Percentiles rank a stretch among this genome's conserved stretches.
Conservation (phyloP, 1,140 invertebrate species). For the Cephus cinctus region DNA sequence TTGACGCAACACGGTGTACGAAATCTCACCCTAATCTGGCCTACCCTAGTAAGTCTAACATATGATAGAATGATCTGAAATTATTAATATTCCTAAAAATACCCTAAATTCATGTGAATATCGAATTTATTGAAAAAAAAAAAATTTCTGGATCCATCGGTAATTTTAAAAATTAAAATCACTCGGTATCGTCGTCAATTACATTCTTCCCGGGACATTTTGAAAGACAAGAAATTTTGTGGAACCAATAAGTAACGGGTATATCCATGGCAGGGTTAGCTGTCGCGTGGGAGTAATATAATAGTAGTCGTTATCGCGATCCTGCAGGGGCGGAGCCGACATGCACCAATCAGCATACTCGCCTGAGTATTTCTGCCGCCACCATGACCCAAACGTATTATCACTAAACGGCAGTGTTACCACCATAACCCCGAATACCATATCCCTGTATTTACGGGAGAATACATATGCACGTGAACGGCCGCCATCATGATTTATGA, state of each 20-base stretch:
- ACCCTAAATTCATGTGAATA: background rate
- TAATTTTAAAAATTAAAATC: no score
- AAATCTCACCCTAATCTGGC: slow-evolving; percentile 28
- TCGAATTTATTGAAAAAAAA: no score
- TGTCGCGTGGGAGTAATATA: slow-evolving; percentile 45
- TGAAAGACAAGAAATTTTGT: no score
- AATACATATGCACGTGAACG: slow-evolving; percentile 14
- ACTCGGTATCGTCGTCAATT: no score
- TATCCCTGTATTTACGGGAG: background rate
- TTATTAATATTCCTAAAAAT: background rate
- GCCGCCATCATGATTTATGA: slow-evolving; percentile 34
- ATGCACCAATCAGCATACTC: slow-evolving; percentile 46
- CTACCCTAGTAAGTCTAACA: slow-evolving; percentile 24
- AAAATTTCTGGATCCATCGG: no score
- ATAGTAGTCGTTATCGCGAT: slow-evolving; percentile 45
- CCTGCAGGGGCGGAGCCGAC: slow-evolving; percentile 40
- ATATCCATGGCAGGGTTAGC: background rate
- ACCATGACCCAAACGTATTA: slow-evolving; percentile 30
- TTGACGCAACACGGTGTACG: slow-evolving; percentile 11
- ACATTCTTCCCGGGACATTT: no score
- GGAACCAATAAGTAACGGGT: background rate
- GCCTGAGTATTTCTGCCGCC: slow-evolving; percentile 40
- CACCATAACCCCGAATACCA: background rate
- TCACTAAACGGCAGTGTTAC: slow-evolving; percentile 25
- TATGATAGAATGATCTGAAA: no score